Evolutionary conservation across 2,113 vertebrate species (phyloP).

Genomic region (Nicator chloris): DNA sequence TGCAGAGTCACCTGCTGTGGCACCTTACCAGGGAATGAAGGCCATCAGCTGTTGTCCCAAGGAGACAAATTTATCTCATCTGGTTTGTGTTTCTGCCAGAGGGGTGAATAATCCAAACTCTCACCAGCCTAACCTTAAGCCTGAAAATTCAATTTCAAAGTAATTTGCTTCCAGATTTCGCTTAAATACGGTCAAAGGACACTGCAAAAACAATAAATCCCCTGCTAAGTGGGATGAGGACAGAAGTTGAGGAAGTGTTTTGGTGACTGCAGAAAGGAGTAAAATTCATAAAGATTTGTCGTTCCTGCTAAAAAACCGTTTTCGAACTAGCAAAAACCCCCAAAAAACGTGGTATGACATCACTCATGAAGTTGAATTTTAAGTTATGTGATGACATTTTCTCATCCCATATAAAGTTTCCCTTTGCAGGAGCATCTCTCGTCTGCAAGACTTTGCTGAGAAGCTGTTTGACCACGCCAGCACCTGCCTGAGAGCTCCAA

Average conservation of each 20-base stretch:
- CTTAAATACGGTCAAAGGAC: not conserved
- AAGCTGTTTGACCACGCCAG: slow-evolving; percentile 10
- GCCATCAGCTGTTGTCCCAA: not conserved
- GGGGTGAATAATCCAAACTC: not conserved
- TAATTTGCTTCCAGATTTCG: slow-evolving; percentile 14
- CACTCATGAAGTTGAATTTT: not conserved
- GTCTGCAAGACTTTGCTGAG: not conserved
- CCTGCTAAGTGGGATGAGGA: not conserved
- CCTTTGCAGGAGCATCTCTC: not conserved
- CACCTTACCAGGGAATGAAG: not conserved
- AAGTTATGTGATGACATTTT: not conserved
- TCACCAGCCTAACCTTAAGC: not conserved
- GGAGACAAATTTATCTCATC: slow-evolving; percentile 9
- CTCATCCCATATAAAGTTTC: not conserved
- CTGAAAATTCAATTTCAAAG: not conserved
- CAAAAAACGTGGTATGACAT: not conserved
- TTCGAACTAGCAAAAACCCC: not conserved
- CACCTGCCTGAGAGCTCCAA: not conserved
- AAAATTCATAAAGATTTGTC: not conserved
- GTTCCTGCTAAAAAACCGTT: not conserved
- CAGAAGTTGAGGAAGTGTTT: not conserved
- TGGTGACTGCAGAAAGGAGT: not conserved
- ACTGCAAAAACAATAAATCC: not conserved
- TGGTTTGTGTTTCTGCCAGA: not conserved
- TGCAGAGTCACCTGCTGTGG: not conserved